Base-by-base conservation (phyloP, 2,888 invertebrate genomes). In the Stenodera caucasica region DNA sequence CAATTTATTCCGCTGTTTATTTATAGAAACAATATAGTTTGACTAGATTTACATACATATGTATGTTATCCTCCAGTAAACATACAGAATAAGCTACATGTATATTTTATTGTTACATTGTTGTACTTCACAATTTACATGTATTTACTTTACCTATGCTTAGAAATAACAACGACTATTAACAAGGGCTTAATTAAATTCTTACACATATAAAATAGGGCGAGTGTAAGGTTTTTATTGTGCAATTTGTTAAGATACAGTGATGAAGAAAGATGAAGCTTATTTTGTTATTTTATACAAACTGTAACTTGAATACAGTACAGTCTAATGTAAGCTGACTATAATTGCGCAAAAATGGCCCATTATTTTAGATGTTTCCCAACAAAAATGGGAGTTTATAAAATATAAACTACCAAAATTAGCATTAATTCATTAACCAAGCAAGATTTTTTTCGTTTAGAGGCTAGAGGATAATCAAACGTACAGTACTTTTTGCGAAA, bases 181-280 rank as follows among this genome's bases (percentile, higher is more conserved):
- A 23, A 23, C 45, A 45, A 12, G 6, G n/a, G n/a, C 45, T 45
- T 45, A 45, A 23, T 45, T 45, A 23, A 45, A 45, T 45, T 45
- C 12, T 45, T 21, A 21, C 21, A 18, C 45, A 40, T 45, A 23
- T 2, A 2, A 11, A 23, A 12, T 23, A 21, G 5, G 21, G 45
- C 7, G 2, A 23, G 6, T 45, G 21, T 23, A n/a, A 23, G 23
- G 23, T 23, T 45, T 23, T 23, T 45, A 45, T 23, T 45, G n/a
- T 21, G 12, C 23, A 45, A 45, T 45, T 45, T 45, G 45, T 15
- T 15, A 37, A 15, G 7, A 15, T 8, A 37, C n/a, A 23, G 12
- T 5, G 21, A 1, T 1, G 15, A 21, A 7, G 9, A 40, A 2
- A 26, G 26, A 40, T 40, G 21, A 40, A 21, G 40, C 40, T 40